Conservation (phyloP, 2,888 invertebrate species). For the Drosophila kambysellisi region DNA sequence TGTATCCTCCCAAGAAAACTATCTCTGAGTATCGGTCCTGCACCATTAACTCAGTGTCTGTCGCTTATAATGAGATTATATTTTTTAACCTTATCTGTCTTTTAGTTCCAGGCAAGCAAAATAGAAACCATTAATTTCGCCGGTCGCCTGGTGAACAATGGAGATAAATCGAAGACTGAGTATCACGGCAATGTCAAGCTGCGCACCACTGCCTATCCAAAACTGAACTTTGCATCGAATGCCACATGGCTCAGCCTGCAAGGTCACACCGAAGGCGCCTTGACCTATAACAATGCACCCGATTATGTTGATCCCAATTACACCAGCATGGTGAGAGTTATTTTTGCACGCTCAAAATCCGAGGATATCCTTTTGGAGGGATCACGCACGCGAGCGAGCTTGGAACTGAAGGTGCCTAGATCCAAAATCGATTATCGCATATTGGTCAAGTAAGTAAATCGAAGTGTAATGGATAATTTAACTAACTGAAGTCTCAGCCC, state of each 20-base stretch:
- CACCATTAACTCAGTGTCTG: not conserved
- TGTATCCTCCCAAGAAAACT: too few relatives aligned
- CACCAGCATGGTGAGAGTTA: constrained; percentile 87
- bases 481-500: not conserved
- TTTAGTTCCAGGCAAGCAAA: constrained; percentile 83
- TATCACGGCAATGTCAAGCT: constrained; percentile 88
- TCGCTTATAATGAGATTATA: not conserved
- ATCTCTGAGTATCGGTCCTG: not conserved
- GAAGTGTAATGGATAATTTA: not conserved
- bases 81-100: not conserved
- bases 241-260: constrained; percentile 89
- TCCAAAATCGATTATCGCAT: constrained; percentile 89
- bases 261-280: constrained; percentile 90
- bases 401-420: constrained; percentile 88
- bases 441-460: constrained; percentile 85
- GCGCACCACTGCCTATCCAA: constrained; percentile 91
- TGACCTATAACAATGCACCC: constrained; percentile 89
- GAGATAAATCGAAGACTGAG: constrained; percentile 82
- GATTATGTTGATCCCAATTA: constrained; percentile 87
- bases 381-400: constrained; percentile 86
- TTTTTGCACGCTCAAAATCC: constrained; percentile 88
- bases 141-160: constrained; percentile 86
- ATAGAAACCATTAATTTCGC: constrained; percentile 85
- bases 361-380: constrained; percentile 87
- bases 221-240: constrained; percentile 89